Conservation (phyloP, 2,888 invertebrate species). For the Phaedon cochleariae region DNA sequence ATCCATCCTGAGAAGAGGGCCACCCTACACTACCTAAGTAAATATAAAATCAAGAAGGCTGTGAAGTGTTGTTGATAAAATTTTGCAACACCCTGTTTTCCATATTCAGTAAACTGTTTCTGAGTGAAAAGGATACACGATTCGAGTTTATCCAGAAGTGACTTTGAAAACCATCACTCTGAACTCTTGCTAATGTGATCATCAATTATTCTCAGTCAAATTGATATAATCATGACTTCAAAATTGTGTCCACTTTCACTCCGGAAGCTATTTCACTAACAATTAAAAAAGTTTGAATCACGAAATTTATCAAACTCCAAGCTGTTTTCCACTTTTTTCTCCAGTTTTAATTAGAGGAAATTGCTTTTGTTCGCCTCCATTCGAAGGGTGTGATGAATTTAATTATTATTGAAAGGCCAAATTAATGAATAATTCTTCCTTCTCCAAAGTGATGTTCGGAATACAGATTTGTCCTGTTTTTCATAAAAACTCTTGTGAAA, state of each 20-base stretch:
- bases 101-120: no score
- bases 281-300: slow-evolving; percentile 27
- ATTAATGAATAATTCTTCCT: slow-evolving; percentile 8
- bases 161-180: no score
- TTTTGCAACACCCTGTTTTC: no score
- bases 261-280: slow-evolving; percentile 23
- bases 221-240: neutral
- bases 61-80: no score
- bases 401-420: slow-evolving; percentile 13
- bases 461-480: neutral
- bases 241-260: slow-evolving; percentile 9
- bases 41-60: no score
- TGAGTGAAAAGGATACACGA: no score
- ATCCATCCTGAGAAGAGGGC: no score
- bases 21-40: no score
- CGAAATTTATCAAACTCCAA: slow-evolving; percentile 24
- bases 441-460: neutral
- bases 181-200: neutral
- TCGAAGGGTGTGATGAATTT: slow-evolving; percentile 13
- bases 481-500: no score
- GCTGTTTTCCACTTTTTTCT: slow-evolving; percentile 15
- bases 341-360: slow-evolving; percentile 22
- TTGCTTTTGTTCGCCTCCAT: slow-evolving; percentile 20
- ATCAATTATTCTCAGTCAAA: neutral
- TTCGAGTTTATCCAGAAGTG: no score